Base-by-base conservation (phyloP, 2,888 invertebrate species). In the Protophormia terraenovae region DNA sequence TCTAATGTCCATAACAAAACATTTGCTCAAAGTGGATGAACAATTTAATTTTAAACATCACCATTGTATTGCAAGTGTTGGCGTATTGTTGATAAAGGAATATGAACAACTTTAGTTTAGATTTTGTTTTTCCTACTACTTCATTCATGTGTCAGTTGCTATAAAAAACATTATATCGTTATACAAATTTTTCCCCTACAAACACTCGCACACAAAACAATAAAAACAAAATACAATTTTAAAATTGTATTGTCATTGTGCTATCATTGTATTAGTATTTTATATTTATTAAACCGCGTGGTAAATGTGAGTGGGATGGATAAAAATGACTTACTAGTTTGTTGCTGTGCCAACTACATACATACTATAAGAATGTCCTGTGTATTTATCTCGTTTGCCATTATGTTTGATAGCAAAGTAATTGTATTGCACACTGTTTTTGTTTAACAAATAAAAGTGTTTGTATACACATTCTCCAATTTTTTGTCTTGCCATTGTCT, bases 381-480 rank as follows among this genome's bases (percentile, higher is more conserved):
- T 64, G 41, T 55, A 38, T 50, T 81, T 75, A 75, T 69, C 60
- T 60, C 16, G 35, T 55, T 62, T 22, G 10, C 32, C 64, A 76
- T 82, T 77, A 58, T 76, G 19, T 69, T 81, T 32, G 50, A 81
- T 75, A 75, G 60, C 50, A 35, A 76, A 75, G 69, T 76, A 76
- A 82, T 69, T 82, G 76, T 82, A 77, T 81, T 67, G 35, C 29
- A 50, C 35, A n/a, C 6, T 66, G 66, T 35, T 82, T 45, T 80
- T 66, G 16, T 66, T 80, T 58, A 73, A 35, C 73, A 80, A 47
- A 73, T 47, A 67, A 66, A 73, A 66, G 14, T 22, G 45, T 64
- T 55, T 66, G 32, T 58, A 27, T 50, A 32, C 19, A 16, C 64
- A 53, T 53, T 29, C 35, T 67, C 58, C 24, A 14, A 47, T 22